Evolutionary conservation across 1,140 invertebrate species (phyloP), one percentile per base, ranked within the genome.

Genomic region (Drosophila quadrilineata): DNA sequence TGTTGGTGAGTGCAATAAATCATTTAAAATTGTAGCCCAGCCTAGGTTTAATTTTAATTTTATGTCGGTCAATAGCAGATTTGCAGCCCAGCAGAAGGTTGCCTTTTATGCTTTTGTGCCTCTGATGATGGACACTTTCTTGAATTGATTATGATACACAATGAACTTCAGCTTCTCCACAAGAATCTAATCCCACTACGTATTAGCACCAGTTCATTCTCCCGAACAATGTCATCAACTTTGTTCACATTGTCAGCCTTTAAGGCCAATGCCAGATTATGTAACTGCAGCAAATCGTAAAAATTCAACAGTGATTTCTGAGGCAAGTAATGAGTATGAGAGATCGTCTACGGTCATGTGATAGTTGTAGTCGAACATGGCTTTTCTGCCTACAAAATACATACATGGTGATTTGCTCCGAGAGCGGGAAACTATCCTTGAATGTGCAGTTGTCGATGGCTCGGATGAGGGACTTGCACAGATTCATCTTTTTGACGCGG

Each of bases 291-390:
- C 0, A 99, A 91, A 89, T 98, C 94, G 91, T 99, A 99, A 66
- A 98, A 98, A 89, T 95, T 91, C 3, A 99, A 88, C 0, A 98
- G 90, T 29, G 91, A 90, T 69, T 92, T 92, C 40, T 93, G 94
- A 33, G 98, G 98, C 93, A 99, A 96, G 71, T 94, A 96, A 6
- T 0, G 98, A 97, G 91, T 95, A 99, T 1, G 95, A 94, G 3
- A 99, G 91, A 88, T 95, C 96, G 88, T 98, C 94, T 89, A 99
- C 96, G 57, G 98, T 98, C 43, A 93, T 92, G 90, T 95, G 95
- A 87, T 98, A 99, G 88, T 99, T 96, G 66, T 96, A 98, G 90
- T 99, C 98, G 90, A 99, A 99, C 96, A 99, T 99, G 1, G 97
- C 95, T 90, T 99, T 98, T 3, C 98, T 92, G 1, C 98, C 98